Evolutionary conservation across 2,888 invertebrate genomes (phyloP).

Genomic region (Malacosoma neustria): DNA sequence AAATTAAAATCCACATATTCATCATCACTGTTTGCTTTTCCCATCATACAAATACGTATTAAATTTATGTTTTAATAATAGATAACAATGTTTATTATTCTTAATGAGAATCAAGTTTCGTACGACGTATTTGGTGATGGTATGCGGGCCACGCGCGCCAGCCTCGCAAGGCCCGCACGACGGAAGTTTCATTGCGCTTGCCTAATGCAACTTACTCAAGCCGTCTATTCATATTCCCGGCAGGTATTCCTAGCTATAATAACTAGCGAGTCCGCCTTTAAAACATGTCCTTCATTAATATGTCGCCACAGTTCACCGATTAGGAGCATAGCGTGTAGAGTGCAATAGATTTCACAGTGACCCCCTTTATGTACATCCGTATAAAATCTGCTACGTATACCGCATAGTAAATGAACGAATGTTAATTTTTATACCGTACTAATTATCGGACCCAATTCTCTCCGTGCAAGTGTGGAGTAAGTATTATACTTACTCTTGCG

Average conservation of each 20-base stretch:
- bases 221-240: constrained; percentile 44
- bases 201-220: constrained; percentile 28
- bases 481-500: too few relatives aligned
- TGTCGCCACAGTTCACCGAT: constrained; percentile 31
- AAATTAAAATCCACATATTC: too few relatives aligned
- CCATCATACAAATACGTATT: too few relatives aligned
- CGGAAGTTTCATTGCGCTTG: constrained; percentile 38
- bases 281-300: constrained; percentile 30
- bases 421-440: too few relatives aligned
- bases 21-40: too few relatives aligned
- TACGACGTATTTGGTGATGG: constrained; percentile 56
- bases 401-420: background rate
- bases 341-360: constrained; percentile 21
- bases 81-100: constrained; percentile 52
- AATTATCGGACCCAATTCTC: too few relatives aligned
- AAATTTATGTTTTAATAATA: constrained; percentile 11
- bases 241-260: constrained; percentile 19
- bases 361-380: constrained; percentile 18
- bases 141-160: constrained; percentile 41
- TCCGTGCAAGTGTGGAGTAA: too few relatives aligned
- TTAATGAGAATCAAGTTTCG: constrained; percentile 37
- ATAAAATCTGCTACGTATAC: background rate
- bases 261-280: constrained; percentile 37
- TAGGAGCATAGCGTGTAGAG: constrained; percentile 22
- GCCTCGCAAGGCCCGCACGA: constrained; percentile 26